Base-by-base conservation (phyloP, 2,888 invertebrate genomes). In the Bombylius discolor region DNA sequence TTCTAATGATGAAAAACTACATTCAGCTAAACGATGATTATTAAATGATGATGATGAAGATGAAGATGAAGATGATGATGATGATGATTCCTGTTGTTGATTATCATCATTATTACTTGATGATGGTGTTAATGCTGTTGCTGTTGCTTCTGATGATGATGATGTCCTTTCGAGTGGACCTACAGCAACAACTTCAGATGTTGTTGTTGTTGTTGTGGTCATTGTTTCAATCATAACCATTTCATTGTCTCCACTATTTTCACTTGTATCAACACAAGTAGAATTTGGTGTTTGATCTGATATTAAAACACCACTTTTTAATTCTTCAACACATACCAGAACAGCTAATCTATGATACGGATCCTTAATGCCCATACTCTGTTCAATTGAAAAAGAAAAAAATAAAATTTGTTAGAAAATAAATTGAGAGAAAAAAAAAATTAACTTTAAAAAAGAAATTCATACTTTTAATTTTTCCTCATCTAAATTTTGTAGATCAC, bases 311-410 rank as follows among this genome's bases (percentile, higher is more conserved):
- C 61, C 62, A 55, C 67, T 68, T 61, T 79, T 77, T 55, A 87
- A 74, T 68, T 85, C 85, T 66, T 82, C 81, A 61, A 86, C 79
- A 69, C 84, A 82, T 48, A 80, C 77, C 61, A 86, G 71, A 64
- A 87, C 80, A 53, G 83, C 79, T 66, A 79, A 80, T 67, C 85
- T 83, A 69, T 85, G 85, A 66, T 82, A 85, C 61, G 83, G 82
- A 74, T 86, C 85, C 68, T 82, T 81, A 65, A 87, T 83, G 61
- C 85, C 85, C 82, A 86, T 82, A 68, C 79, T 81, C 86, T 87
- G 47, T 44, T 42, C 44, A n/a, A 11, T 50, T 45, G 45, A 42
- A 23, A 45, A 49, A 1, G 34, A 14, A 51, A 49, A 31, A 31
- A 11, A 39, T 46, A 47, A 49, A 39, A 34, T 36, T 52, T 5